Conservation (phyloP, 1,140 invertebrate species). For the Tetramorium alpestre region DNA sequence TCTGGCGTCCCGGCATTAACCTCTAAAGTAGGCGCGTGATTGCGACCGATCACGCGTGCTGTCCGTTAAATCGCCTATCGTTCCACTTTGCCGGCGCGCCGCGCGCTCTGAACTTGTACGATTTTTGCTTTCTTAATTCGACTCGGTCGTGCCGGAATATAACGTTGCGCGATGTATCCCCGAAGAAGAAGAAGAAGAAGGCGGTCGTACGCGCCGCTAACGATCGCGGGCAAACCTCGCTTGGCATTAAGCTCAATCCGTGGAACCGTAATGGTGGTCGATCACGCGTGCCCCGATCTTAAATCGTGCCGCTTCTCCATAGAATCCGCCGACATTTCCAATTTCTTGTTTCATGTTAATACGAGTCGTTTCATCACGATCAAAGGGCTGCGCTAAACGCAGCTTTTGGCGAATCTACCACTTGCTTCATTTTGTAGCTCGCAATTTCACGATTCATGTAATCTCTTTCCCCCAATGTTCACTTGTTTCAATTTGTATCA, state of each 20-base stretch:
- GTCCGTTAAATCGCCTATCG: constrained; percentile 58
- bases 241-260: constrained; percentile 44
- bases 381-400: constrained; percentile 15
- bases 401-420: neutral
- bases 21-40: constrained; percentile 69
- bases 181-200: neutral
- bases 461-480: neutral
- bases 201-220: constrained; percentile 32
- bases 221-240: constrained; percentile 46
- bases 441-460: constrained; percentile 33
- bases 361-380: constrained; percentile 23
- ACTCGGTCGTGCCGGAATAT: constrained; percentile 37
- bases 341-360: constrained; percentile 45
- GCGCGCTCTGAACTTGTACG: constrained; percentile 24
- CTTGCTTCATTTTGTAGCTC: neutral
- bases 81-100: constrained; percentile 54
- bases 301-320: constrained; percentile 38
- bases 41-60: constrained; percentile 68
- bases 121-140: constrained; percentile 58
- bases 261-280: constrained; percentile 48
- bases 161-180: constrained; percentile 21
- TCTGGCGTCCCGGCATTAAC: constrained; percentile 63
- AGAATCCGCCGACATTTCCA: constrained; percentile 16
- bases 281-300: constrained; percentile 62
- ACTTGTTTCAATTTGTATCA: neutral